Base-by-base conservation (phyloP, 2,797 vertebrate genomes). In the Macroramphosus scolopax region DNA sequence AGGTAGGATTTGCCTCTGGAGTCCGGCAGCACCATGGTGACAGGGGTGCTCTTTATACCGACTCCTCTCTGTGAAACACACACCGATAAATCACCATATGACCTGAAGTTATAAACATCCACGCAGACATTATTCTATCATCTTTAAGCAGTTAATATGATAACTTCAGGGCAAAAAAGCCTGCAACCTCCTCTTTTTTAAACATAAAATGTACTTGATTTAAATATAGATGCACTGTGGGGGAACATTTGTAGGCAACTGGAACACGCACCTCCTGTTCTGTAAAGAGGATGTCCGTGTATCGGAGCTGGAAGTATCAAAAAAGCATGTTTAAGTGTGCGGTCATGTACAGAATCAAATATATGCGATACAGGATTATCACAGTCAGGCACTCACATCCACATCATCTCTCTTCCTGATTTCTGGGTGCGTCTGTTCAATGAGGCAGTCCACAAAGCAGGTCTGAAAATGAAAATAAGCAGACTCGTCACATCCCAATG, bases 1-100 rank as follows among this genome's bases (percentile, higher is more conserved):
- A 99, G 95, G 72, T 97, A 99, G 8, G 96, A 99, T 71, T 99
- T 99, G 8, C 92, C 97, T 66, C 96, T 94, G 46, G 97, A 98
- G 77, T 98, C 97, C 0, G 96, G 97, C 56, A 99, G 87, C 17
- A 98, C 97, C 85, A 98, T 92, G 0, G 97, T 99, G 72, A 99
- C 95, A 0, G 97, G 97, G 1, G 95, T 95, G 72, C 97, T 98
- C 85, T 99, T 99, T 84, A 99, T 99, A 39, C 97, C 96, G 6
- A 99, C 95, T 2, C 97, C 97, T 72, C 97, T 93, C 97, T 99
- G 68, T 11, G n/a, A 33, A 65, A 32, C 62, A 38, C 3, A 11
- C 0, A 50, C 11, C n/a, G n/a, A n/a, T n/a, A n/a, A n/a, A n/a
- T n/a, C n/a, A n/a, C n/a, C n/a, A n/a, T n/a, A n/a, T n/a, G n/a